Evolutionary conservation across 2,797 vertebrate species (phyloP), one percentile per base, ranked within the genome.

Genomic region (Rhinoraja longicauda): DNA sequence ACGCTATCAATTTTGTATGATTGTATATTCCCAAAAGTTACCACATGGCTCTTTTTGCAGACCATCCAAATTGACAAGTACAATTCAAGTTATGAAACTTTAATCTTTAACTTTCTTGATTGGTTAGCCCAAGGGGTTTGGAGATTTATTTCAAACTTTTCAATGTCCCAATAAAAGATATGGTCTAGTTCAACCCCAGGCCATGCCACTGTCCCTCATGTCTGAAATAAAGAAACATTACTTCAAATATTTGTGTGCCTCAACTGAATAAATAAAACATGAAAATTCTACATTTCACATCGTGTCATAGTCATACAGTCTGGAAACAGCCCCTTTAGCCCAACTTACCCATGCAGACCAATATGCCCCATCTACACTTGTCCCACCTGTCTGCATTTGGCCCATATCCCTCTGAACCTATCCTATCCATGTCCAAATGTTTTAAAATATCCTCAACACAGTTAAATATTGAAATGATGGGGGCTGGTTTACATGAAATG

Each of bases 81-180:
- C 32, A 90, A 90, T 67, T 90, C n/a, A 32, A 67, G 86, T 21
- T 90, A 70, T 70, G 67, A 70, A 90, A 32, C 15, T 67, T 59
- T 67, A 8, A 53, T 0, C 17, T 64, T n/a, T 90, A 64, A 36
- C 32, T 90, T 29, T 36, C 19, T 90, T 70, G 19, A n/a, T 70
- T 67, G 64, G 17, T 90, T 39, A 70, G 64, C 59, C 67, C n/a
- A 39, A 70, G 39, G 82, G 5, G 86, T n/a, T 36, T 6, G 64
- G 8, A 24, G 59, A 90, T 67, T 64, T 19, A 6, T 62, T 67
- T 64, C n/a, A 90, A 39, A 70, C 62, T 64, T 90, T 39, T 90
- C 86, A 70, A 1, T 70, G 32, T 39, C n/a, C 57, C 81, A 84
- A 10, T 59, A 29, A 84, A 59, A 53, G 57, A 84, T 3, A 84